Base-by-base conservation (phyloP, 2,888 invertebrate species). In the Digitonthophagus gazella region DNA sequence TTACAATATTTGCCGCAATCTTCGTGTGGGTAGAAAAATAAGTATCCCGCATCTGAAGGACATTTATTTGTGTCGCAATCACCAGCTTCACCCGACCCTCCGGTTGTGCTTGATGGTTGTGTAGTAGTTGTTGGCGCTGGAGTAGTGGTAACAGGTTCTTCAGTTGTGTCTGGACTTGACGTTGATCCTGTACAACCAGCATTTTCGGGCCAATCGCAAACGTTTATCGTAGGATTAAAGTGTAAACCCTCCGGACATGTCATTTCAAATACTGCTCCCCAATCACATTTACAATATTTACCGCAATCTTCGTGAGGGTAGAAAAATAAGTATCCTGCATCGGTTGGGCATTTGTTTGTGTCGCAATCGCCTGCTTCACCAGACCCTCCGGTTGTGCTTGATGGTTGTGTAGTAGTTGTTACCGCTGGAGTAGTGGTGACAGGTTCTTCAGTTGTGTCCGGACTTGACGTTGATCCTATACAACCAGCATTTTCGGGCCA, bases 1-100 rank as follows among this genome's bases (percentile, higher is more conserved):
- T 64, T 67, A 44, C 71, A 73, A 61, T 64, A 73, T 28, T 67
- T 71, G 3, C 67, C 61, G 66, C 73, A 73, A 67, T 73, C 69
- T 6, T 54, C 28, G 28, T 69, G 18, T 11, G 66, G 69, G 2
- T 63, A 61, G 18, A 18, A 67, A 3, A 63, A 5, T 15, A 22
- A 4, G 2, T 16, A 22, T 1, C 11, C 16, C 6, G 14, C 58
- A 19, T 57, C 57, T 28, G 44, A 19, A 11, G 28, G 44, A 15
- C 66, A 66, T n/a, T 15, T 18, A 20, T 2, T 58, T 11, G 15
- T 28, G 14, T 54, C 15, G 19, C 66, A 66, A 5, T 14, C 16
- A 5, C 58, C 58, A 1, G 15, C 1, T 18, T 57, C 16, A 5
- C 15, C 15, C 5, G 14, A 6, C 14, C 5, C 57, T 15, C 11